These are phyloP conservation scores for Spheniscus mendiculus DNA, from an alignment of 2,113 vertebrate genomes.

Conservation along the genomic window DNA sequence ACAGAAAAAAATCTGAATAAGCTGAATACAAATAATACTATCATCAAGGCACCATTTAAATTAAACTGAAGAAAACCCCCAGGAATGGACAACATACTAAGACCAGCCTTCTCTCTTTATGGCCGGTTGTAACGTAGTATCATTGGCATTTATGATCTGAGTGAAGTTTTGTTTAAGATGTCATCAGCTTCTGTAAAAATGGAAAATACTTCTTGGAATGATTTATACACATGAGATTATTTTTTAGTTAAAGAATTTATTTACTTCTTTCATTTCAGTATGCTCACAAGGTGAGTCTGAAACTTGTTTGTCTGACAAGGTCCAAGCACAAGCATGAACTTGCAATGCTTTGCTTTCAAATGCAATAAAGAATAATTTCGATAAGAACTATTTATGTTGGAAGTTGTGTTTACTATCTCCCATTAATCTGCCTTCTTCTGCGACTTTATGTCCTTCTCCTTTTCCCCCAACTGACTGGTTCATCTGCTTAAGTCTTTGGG, in stretches of 20 bases:
- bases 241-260: neutral
- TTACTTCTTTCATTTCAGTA: neutral
- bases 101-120: neutral
- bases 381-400: neutral
- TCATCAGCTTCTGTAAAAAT: neutral
- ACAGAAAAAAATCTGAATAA: neutral
- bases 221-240: neutral
- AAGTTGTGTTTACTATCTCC: neutral
- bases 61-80: neutral
- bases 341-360: neutral
- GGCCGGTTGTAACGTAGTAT: neutral
- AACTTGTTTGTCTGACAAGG: neutral
- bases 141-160: neutral
- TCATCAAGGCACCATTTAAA: neutral
- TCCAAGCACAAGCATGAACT: neutral
- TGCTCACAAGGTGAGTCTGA: neutral
- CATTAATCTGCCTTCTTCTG: neutral
- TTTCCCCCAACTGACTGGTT: neutral
- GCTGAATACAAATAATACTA: neutral
- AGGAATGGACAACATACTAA: neutral
- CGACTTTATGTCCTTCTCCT: neutral
- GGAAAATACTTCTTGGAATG: neutral
- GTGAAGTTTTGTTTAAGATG: neutral
- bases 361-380: neutral
- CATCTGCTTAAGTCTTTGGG: neutral